Base-by-base conservation (phyloP, 2,113 vertebrate genomes). In the Muntiacus muntjak region DNA sequence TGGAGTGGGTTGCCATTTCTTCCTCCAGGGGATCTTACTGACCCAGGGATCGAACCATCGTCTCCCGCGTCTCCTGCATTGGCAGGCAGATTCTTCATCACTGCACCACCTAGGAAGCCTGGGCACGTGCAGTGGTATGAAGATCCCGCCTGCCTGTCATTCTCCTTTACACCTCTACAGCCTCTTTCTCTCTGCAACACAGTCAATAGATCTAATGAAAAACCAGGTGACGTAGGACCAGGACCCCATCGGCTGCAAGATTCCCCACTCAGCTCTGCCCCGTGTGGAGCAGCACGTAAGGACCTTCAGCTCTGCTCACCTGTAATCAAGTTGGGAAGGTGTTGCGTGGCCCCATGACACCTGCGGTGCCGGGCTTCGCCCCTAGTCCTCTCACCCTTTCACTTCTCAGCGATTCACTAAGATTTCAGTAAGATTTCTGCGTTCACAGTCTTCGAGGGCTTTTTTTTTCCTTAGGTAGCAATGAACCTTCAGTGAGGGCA, bases 201-300 rank as follows among this genome's bases (percentile, higher is more conserved):
- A 52, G 47, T 33, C 82, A 15, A 4, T 15, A 54, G 36, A 47
- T 21, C 90, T 92, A 43, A 76, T 19, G 33, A 82, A 89, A 91
- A 92, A 28, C 40, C 71, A 40, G 71, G 33, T 40, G 58, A 45
- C 54, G 26, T 15, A 5, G 57, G 87, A 36, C 78, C 58, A 28
- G 14, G 10, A 45, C n/a, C 36, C 7, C 45, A 28, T 54, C 1
- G 1, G 43, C 45, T n/a, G 5, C 84, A 85, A 64, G 76, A 36
- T 2, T 1, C 85, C 30, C 55, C 2, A 9, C 76, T 4, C 15
- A 26, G 83, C 36, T 60, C 60, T 47, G 50, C 36, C 67, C 58
- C 1, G 33, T 12, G 33, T 0, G 11, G 52, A 58, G 40, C 28
- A 36, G 52, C 4, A 2, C 28, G 0, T 4, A 3, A 4, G 12